Base-by-base conservation (phyloP, 2,888 invertebrate genomes). In the Sinelater perroti region DNA sequence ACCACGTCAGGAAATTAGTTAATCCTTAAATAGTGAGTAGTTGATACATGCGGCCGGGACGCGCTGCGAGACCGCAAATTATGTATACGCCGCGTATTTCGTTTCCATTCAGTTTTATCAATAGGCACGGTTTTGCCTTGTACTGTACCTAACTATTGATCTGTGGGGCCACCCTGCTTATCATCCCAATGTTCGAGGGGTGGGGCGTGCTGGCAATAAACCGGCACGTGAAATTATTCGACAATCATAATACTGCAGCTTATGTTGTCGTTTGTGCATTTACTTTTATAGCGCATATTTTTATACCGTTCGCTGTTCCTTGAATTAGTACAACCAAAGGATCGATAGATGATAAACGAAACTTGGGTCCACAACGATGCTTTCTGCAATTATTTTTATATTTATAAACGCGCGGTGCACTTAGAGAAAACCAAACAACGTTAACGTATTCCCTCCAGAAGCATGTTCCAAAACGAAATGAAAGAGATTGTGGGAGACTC, bases 101-200 rank as follows among this genome's bases (percentile, higher is more conserved):
- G 13, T 49, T 50, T 49, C 42, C 31, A 14, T 1, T 1, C 1
- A 14, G 18, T 38, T 24, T 14, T 42, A 20, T 56, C 10, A 40
- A 8, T 13, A 35, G n/a, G 8, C 46, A 44, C 51, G 21, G 28
- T 42, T 58, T 51, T 61, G 45, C 20, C 10, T 21, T 28, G 57
- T 47, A 63, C 56, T 68, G 61, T 63, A 66, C 62, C 10, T 28
- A 54, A 38, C 61, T 69, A 69, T 70, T 67, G 68, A 69, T 70
- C 65, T 64, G 24, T 17, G 11, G 24, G 14, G 28, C 33, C 33
- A 21, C 44, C 52, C 44, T 65, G 30, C 14, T 36, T 26, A 14
- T 45, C 40, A 40, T 20, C 33, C 11, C 20, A 30, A 21, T 44
- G 20, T 20, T 42, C 44, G 4, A 16, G 40, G 36, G 33, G 52